Conservation (phyloP, 2,113 vertebrate species). For the Odontophorus gujanensis region DNA sequence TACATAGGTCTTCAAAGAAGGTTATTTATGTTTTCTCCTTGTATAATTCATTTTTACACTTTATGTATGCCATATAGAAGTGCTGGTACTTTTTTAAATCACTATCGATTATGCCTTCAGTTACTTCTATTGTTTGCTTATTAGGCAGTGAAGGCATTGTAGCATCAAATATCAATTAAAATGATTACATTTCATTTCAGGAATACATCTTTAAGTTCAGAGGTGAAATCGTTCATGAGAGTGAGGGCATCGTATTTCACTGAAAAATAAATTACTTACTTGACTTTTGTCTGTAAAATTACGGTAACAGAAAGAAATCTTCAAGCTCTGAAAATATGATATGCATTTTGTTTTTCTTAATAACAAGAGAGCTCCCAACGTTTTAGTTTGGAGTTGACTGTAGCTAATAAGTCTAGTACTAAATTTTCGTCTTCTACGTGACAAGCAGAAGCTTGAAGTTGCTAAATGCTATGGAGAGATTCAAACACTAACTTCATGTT, state of each 20-base stretch:
- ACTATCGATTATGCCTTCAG: background rate
- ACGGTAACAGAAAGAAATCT: background rate
- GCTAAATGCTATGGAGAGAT: constrained; percentile 49
- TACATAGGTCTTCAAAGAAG: constrained; percentile 8
- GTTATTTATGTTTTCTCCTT: constrained; percentile 15
- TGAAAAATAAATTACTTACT: background rate
- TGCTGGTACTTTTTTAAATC: background rate
- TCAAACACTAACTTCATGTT: constrained; percentile 75
- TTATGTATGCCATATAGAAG: background rate
- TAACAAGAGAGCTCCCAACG: background rate
- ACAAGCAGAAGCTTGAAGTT: constrained; percentile 13
- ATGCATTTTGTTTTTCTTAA: background rate
- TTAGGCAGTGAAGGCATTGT: background rate
- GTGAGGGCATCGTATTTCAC: background rate
- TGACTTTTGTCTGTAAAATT: background rate
- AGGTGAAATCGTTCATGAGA: background rate
- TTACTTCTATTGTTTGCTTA: background rate
- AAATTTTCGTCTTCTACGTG: background rate
- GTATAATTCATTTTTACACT: background rate
- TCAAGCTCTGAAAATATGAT: background rate
- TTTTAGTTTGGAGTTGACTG: background rate
- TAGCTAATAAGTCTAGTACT: background rate
- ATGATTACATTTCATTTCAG: background rate
- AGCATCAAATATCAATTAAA: background rate
- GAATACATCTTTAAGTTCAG: background rate